Conservation (phyloP, 1,140 invertebrate species). For the Bombus consobrinus region DNA sequence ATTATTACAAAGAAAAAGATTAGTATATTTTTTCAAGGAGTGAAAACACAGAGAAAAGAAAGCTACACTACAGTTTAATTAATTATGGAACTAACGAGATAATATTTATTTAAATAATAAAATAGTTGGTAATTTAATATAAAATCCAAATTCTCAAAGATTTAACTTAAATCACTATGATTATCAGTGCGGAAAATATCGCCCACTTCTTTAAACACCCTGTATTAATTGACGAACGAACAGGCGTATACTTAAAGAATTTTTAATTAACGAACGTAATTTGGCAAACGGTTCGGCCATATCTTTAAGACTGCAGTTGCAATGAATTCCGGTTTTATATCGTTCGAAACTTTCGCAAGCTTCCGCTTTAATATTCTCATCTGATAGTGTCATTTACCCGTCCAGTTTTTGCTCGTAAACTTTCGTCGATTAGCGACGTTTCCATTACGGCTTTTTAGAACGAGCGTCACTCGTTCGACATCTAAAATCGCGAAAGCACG, state of each 20-base stretch:
- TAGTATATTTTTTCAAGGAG: too few relatives aligned
- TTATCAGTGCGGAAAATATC: too few relatives aligned
- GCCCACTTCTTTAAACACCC: too few relatives aligned
- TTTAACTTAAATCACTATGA: too few relatives aligned
- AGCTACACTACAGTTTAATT: too few relatives aligned
- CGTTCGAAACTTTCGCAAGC: background rate
- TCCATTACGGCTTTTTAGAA: constrained; percentile 35
- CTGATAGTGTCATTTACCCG: background rate
- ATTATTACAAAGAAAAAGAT: too few relatives aligned
- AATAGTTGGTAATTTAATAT: too few relatives aligned
- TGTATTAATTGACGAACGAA: background rate
- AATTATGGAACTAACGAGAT: too few relatives aligned
- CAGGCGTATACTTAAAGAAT: background rate
- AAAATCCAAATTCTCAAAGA: too few relatives aligned
- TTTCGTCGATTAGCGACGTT: constrained; percentile 34
- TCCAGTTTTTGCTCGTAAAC: constrained; percentile 18
- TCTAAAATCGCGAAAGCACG: background rate
- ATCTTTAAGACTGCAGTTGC: constrained; percentile 13
- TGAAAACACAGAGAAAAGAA: too few relatives aligned
- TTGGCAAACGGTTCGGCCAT: background rate
- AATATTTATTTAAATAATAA: too few relatives aligned
- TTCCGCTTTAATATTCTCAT: constrained; percentile 35
- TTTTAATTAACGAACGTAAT: background rate
- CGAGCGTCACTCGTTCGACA: background rate
- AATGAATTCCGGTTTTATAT: background rate